Conservation (phyloP, 2,797 vertebrate species). For the Iguana delicatissima region DNA sequence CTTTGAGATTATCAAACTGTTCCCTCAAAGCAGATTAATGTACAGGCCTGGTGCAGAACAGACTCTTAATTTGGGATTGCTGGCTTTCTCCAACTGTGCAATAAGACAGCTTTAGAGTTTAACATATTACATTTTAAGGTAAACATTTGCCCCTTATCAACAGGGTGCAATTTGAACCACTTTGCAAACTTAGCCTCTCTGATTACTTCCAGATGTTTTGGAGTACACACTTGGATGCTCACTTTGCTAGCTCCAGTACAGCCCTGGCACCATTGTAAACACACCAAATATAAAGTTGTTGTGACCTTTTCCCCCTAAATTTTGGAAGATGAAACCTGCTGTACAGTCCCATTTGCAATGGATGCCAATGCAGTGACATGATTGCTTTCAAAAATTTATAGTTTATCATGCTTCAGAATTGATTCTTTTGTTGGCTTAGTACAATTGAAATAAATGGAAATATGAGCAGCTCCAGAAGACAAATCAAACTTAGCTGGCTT, state of each 20-base stretch:
- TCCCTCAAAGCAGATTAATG: background rate
- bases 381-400: accelerated
- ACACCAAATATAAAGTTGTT: background rate
- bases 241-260: background rate
- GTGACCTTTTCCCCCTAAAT: background rate
- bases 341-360: background rate
- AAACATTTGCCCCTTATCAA: background rate
- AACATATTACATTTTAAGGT: background rate
- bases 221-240: background rate
- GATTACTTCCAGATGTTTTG: background rate
- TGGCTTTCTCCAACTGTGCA: background rate
- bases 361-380: background rate
- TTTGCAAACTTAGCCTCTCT: background rate
- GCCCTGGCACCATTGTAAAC: background rate
- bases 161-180: background rate
- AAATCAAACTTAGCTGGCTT: constrained; percentile 12
- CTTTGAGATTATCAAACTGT: background rate
- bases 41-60: background rate
- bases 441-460: constrained; percentile 25
- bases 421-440: constrained; percentile 30
- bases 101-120: background rate
- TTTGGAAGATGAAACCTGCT: background rate
- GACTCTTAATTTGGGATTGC: background rate
- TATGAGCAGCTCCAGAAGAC: constrained; percentile 14
- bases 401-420: background rate